A percentile compares a stretch with the other conserved stretches of the same genome.
phyloP scores from a whole-genome alignment of 1,140 invertebrate genomes.

The Anastatus disparis region DNA sequence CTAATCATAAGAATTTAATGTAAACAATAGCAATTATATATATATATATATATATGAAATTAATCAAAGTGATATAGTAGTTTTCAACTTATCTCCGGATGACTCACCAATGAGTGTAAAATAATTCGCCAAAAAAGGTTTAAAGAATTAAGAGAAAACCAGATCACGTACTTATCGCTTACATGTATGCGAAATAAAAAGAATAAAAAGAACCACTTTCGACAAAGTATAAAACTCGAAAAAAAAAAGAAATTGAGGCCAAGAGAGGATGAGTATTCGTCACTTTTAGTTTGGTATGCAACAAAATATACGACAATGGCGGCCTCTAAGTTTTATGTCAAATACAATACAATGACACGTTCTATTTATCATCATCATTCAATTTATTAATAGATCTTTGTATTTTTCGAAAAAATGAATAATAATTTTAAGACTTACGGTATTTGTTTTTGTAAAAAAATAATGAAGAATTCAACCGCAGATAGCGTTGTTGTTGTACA shows the following conservation, averaged over 20 bases:
- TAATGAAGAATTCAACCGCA: too few species aligned
- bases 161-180: slow-evolving; percentile 12
- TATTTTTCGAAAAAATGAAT: too few species aligned
- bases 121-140: not conserved
- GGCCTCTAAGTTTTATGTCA: slow-evolving; percentile 32
- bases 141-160: not conserved
- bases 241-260: slow-evolving; percentile 26
- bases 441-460: too few species aligned
- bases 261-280: slow-evolving; percentile 21
- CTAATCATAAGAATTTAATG: not conserved
- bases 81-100: too few species aligned
- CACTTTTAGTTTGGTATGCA: slow-evolving; percentile 13
- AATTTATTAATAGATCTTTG: too few species aligned
- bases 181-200: not conserved
- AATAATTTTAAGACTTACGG: too few species aligned
- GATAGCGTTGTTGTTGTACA: too few species aligned
- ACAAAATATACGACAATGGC: slow-evolving; percentile 47
- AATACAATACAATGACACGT: too few species aligned
- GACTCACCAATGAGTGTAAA: not conserved
- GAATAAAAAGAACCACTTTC: slow-evolving; percentile 12
- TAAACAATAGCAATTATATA: not conserved
- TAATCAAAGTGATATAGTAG: too few species aligned
- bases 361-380: too few species aligned
- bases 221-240: not conserved
- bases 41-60: too few species aligned